These are phyloP conservation scores for Phyllotreta striolata DNA, from an alignment of 2,888 invertebrate genomes.

Conservation along the genomic window DNA sequence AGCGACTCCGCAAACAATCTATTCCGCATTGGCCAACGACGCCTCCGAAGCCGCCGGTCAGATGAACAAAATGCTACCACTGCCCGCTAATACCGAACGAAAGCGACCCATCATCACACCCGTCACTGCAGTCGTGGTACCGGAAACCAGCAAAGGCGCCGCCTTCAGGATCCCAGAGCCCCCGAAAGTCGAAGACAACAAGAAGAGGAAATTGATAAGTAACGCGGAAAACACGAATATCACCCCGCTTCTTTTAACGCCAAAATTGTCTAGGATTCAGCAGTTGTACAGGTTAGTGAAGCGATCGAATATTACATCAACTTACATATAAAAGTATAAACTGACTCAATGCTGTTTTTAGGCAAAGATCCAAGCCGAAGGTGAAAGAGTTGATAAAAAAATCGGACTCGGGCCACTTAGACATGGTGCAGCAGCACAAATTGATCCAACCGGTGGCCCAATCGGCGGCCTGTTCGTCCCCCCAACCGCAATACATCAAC, in stretches of 20 bases:
- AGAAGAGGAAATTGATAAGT: constrained; percentile 55
- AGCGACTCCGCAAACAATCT: constrained; percentile 84
- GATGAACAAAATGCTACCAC: constrained; percentile 69
- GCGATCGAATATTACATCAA: background rate
- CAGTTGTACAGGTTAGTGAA: constrained; percentile 58
- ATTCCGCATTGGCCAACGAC: constrained; percentile 84
- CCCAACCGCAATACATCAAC: constrained; percentile 28
- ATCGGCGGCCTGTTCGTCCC: constrained; percentile 26
- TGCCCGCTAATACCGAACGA: constrained; percentile 62
- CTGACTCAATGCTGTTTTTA: constrained; percentile 24
- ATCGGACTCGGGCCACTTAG: constrained; percentile 45
- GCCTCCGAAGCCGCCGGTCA: constrained; percentile 72
- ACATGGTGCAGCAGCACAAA: constrained; percentile 40
- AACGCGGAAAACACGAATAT: constrained; percentile 55
- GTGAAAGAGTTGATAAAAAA: constrained; percentile 48
- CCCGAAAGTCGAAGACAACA: constrained; percentile 56
- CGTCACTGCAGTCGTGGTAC: constrained; percentile 17
- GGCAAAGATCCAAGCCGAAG: constrained; percentile 47
- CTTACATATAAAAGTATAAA: background rate
- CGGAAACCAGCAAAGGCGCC: constrained; percentile 45
- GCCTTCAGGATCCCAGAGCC: constrained; percentile 57
- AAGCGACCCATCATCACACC: constrained; percentile 51
- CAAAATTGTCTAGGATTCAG: constrained; percentile 59
- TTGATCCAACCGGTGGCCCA: constrained; percentile 40
- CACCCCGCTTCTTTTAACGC: constrained; percentile 57